These are phyloP conservation scores for Ennomos quercinarius DNA, from an alignment of 2,888 invertebrate species.

Conservation along the genomic window DNA sequence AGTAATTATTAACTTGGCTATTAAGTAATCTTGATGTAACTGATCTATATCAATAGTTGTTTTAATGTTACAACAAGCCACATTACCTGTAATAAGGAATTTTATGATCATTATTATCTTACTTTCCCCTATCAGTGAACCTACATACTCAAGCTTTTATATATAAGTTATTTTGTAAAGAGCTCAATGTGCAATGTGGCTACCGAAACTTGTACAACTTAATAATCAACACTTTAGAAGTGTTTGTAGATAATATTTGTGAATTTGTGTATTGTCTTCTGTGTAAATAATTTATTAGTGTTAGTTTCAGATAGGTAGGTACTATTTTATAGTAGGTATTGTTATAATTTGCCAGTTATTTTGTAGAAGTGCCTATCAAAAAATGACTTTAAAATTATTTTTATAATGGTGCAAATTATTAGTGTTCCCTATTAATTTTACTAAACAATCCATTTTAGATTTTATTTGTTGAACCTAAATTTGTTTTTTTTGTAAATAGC, in stretches of 20 bases:
- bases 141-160: constrained; percentile 68
- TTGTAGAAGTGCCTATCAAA: constrained; percentile 67
- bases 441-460: constrained; percentile 33
- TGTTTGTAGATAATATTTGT: constrained; percentile 71
- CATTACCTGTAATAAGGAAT: constrained; percentile 1
- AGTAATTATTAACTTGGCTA: constrained; percentile 47
- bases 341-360: constrained; percentile 62
- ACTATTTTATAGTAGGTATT: constrained; percentile 60
- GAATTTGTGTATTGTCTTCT: constrained; percentile 56
- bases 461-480: constrained; percentile 17
- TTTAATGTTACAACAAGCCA: constrained; percentile 10
- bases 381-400: constrained; percentile 43
- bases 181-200: constrained; percentile 73
- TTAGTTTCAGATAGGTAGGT: constrained; percentile 61
- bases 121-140: constrained; percentile 11
- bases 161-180: constrained; percentile 57
- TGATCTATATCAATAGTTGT: constrained; percentile 1
- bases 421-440: constrained; percentile 33
- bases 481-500: constrained; percentile 16
- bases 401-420: constrained; percentile 48
- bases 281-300: constrained; percentile 70
- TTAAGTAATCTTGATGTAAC: background rate
- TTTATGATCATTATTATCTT: background rate
- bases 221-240: constrained; percentile 63
- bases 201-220: constrained; percentile 44